A percentile compares a stretch with the other conserved stretches of the same genome.
These are phyloP conservation scores for Tapera naevia DNA, from an alignment of 2,797 vertebrate genomes.

Conservation along the genomic window DNA sequence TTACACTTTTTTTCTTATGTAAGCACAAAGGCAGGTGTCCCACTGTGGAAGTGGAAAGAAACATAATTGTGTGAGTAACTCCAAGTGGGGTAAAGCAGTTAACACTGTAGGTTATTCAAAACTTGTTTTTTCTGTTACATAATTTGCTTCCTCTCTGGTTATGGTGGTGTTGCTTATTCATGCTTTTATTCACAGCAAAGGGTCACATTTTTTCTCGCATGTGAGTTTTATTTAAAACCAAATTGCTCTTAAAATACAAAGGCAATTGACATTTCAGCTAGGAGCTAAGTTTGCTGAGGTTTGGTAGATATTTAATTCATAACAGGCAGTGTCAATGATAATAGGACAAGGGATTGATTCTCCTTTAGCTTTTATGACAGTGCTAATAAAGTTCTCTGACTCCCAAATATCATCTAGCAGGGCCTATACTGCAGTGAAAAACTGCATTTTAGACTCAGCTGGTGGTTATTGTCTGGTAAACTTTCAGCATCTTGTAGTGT, in stretches of 20 bases:
- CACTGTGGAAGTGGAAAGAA: not conserved
- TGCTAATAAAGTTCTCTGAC: constrained; percentile 58
- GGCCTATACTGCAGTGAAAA: not conserved
- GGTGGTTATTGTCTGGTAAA: constrained; percentile 35
- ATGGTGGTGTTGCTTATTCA: constrained; percentile 28
- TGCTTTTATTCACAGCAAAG: not conserved
- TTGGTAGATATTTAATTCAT: constrained; percentile 49
- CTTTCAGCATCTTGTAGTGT: not conserved
- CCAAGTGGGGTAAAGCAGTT: not conserved
- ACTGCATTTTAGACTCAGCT: constrained; percentile 11
- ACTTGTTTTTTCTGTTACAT: not conserved
- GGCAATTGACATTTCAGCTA: not conserved
- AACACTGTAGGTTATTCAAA: not conserved
- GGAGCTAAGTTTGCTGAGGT: constrained; percentile 27
- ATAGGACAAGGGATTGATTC: constrained; percentile 55
- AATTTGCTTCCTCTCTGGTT: not conserved
- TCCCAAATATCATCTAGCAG: constrained; percentile 9
- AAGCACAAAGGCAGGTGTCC: not conserved
- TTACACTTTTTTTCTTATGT: not conserved
- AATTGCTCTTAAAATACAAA: not conserved
- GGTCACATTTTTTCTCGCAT: not conserved
- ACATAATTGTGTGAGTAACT: not conserved
- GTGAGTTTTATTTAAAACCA: not conserved
- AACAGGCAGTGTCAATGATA: constrained; percentile 17
- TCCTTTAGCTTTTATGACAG: constrained; percentile 58